Conservation (phyloP, 2,113 vertebrate genomes). For the Meriones unguiculatus region DNA sequence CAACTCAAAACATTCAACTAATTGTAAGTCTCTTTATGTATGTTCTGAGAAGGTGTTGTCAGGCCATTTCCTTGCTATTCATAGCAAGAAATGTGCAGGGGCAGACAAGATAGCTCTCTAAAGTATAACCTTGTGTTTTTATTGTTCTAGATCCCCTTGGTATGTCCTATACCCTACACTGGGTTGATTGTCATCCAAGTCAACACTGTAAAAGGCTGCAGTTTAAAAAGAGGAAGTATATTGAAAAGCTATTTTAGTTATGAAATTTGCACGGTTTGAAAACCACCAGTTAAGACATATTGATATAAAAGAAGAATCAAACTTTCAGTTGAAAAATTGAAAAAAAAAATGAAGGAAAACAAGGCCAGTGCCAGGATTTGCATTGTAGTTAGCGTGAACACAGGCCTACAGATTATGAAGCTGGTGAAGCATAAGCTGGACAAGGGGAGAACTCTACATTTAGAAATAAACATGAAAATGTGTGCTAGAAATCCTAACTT, state of each 20-base stretch:
- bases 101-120: not conserved
- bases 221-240: not conserved
- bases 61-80: not conserved
- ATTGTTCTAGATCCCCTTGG: not conserved
- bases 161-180: too few species aligned
- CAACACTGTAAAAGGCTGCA: not conserved
- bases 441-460: accelerated
- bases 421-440: not conserved
- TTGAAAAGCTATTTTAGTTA: not conserved
- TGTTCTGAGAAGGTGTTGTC: not conserved
- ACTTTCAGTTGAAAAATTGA: not conserved
- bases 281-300: not conserved
- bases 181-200: not conserved
- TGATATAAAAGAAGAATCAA: not conserved
- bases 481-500: not conserved
- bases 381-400: not conserved
- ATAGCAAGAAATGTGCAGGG: not conserved
- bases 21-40: too few species aligned
- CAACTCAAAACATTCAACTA: not conserved
- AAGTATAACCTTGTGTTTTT: not conserved
- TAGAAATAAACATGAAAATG: not conserved
- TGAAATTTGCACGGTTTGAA: not conserved
- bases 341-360: not conserved
- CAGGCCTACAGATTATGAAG: not conserved
- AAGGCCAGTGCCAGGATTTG: not conserved